phyloP scores from a whole-genome alignment of 2,888 invertebrate genomes.

The Andrena minutula region DNA sequence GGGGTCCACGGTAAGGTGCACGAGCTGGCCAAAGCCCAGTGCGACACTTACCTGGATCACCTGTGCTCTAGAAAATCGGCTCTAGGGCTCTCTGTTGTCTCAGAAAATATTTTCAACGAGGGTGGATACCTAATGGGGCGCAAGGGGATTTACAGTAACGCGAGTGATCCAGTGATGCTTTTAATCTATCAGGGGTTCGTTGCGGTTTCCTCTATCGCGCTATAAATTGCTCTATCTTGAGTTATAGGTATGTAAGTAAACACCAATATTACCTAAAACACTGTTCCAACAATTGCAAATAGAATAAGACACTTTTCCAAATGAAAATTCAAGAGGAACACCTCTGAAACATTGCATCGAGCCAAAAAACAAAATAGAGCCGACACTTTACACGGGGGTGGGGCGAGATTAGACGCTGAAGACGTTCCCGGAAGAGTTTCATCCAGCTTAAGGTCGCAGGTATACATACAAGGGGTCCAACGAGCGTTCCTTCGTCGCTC shows the following conservation, averaged over 20 bases:
- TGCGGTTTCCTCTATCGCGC: not conserved
- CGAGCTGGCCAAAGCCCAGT: constrained; percentile 21
- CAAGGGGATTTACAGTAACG: not conserved
- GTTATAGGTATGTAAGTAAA: too few relatives aligned
- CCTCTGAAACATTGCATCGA: too few relatives aligned
- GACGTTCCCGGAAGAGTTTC: constrained; percentile 31
- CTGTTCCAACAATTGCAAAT: too few relatives aligned
- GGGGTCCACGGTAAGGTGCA: constrained; percentile 53
- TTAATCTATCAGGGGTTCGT: not conserved
- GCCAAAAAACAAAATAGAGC: too few relatives aligned
- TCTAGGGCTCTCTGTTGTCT: constrained; percentile 1
- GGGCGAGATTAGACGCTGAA: constrained; percentile 13
- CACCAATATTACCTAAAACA: too few relatives aligned
- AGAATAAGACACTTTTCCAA: too few relatives aligned
- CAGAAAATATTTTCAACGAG: constrained; percentile 5
- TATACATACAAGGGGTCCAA: constrained; percentile 14
- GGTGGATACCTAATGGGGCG: constrained; percentile 5
- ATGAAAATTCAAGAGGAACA: too few relatives aligned
- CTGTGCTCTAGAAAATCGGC: constrained; percentile 33
- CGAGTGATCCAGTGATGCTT: not conserved
- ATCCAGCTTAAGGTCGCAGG: constrained; percentile 49
- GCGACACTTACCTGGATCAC: constrained; percentile 58
- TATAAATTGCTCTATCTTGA: not conserved
- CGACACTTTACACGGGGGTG: not conserved
- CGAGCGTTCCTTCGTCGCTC: constrained; percentile 63